Evolutionary conservation across 1,140 invertebrate species (phyloP), one percentile per base, ranked within the genome.

Genomic region (Cydia amplana): DNA sequence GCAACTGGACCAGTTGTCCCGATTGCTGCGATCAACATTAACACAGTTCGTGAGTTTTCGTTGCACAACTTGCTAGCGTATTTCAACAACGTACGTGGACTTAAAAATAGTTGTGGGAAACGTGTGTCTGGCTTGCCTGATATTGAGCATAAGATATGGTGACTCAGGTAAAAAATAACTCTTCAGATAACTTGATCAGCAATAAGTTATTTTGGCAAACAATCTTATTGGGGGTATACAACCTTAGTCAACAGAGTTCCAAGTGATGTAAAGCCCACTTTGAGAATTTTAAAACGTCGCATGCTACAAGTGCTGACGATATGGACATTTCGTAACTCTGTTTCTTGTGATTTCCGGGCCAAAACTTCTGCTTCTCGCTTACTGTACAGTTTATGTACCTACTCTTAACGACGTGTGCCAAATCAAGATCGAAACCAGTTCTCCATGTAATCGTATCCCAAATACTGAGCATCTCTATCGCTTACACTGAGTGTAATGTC

Each of bases 51-150:
- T 16, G 65, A 32, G n/a, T 32, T 70, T 70, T 70, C 65, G 32
- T 70, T 70, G 65, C 65, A 70, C 65, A 70, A 70, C 28, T 23
- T 14, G 55, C 18, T 60, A 23, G 36, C 65, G 32, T 36, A 40
- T 70, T 70, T 70, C 65, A 70, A 70, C 65, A 70, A 18, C 65
- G 65, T 70, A 70, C 65, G 65, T 40, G 36, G 18, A 40, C 65
- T 70, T 70, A 32, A 70, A 70, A 70, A 70, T 70, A 18, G 65
- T 70, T 20, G 7, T 23, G 20, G 10, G 55, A 60, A 55, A 60
- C n/a, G 18, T 9, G 49, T 18, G 55, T 20, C 55, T 60, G 55
- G 20, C 55, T 60, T 23, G 20, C 20, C 20, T 60, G n/a, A 60
- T 18, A 55, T 9, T 20, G 16, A n/a, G 16, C 6, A 1, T 55